Evolutionary conservation across 2,888 invertebrate genomes (phyloP).

Genomic region (Nasonia oneida): DNA sequence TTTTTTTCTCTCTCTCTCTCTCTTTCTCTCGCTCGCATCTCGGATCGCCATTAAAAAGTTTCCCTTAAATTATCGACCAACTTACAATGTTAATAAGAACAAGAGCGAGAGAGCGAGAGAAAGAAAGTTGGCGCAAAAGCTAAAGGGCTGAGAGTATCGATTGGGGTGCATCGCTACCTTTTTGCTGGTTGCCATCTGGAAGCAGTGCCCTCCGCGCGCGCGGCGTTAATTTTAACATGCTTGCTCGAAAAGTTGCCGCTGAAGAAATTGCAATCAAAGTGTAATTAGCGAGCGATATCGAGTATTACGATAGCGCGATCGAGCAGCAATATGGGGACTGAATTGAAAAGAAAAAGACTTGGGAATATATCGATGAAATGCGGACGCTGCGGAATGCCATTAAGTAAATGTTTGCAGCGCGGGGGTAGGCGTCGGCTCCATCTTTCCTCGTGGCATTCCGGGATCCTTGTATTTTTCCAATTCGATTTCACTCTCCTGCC

Average conservation of each 20-base stretch:
- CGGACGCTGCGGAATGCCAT: constrained; percentile 13
- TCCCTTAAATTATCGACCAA: constrained; percentile 59
- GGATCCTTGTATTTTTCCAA: constrained; percentile 56
- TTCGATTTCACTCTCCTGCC: constrained; percentile 47
- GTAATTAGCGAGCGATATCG: constrained; percentile 15
- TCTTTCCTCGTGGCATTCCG: constrained; percentile 23
- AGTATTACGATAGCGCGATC: too few relatives aligned
- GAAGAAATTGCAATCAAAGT: constrained; percentile 33
- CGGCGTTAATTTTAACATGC: constrained; percentile 36
- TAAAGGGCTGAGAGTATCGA: constrained; percentile 24
- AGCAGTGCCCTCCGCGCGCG: neutral
- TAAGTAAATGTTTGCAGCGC: constrained; percentile 34
- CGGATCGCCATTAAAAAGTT: constrained; percentile 64
- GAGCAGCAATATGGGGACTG: too few relatives aligned
- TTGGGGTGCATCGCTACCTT: constrained; percentile 33
- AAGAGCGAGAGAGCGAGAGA: constrained; percentile 41
- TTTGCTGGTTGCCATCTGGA: constrained; percentile 43
- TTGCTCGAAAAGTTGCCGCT: neutral
- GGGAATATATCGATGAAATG: constrained; percentile 15
- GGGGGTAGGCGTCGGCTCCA: neutral
- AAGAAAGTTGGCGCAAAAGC: constrained; percentile 43
- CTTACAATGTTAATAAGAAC: constrained; percentile 57
- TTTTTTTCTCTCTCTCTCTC: neutral
- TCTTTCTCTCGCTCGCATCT: neutral
- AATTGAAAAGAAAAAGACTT: neutral